A percentile compares a stretch with the other conserved stretches of the same genome.
phyloP scores from a whole-genome alignment of 2,888 invertebrate species.

The Cloeon dipterum region DNA sequence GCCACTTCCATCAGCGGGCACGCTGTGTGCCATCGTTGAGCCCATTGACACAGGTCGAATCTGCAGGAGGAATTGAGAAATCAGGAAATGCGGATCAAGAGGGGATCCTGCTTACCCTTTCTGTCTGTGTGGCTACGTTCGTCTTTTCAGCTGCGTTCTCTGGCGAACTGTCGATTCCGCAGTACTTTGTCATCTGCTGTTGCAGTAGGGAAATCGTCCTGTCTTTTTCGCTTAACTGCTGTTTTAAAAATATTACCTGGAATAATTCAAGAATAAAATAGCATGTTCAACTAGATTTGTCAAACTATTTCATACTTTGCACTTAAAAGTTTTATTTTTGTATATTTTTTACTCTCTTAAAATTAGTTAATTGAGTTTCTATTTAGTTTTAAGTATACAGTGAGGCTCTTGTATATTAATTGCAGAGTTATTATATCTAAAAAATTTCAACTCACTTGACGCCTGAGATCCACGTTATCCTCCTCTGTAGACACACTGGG shows the following conservation, averaged over 20 bases:
- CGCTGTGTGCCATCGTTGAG: not conserved
- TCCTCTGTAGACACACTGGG: not conserved
- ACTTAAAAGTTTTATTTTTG: no score
- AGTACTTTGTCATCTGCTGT: not conserved
- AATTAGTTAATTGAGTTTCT: no score
- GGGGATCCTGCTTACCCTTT: constrained; percentile 1
- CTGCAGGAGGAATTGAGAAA: no score
- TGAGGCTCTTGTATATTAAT: no score
- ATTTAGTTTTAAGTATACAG: no score
- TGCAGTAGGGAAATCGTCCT: not conserved
- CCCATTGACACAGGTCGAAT: not conserved
- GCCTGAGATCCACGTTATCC: not conserved
- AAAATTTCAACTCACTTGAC: not conserved
- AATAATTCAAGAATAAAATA: no score
- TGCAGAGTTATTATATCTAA: no score
- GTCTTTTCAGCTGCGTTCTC: not conserved
- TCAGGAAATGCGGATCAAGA: no score
- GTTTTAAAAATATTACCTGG: not conserved
- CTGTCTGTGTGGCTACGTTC: not conserved
- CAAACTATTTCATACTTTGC: no score
- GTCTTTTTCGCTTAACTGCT: not conserved
- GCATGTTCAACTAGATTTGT: no score
- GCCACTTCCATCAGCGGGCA: not conserved
- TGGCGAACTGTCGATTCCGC: not conserved
- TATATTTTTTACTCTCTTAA: no score